Evolutionary conservation across 2,797 vertebrate genomes (phyloP).

Genomic region (Graptemys geographica): DNA sequence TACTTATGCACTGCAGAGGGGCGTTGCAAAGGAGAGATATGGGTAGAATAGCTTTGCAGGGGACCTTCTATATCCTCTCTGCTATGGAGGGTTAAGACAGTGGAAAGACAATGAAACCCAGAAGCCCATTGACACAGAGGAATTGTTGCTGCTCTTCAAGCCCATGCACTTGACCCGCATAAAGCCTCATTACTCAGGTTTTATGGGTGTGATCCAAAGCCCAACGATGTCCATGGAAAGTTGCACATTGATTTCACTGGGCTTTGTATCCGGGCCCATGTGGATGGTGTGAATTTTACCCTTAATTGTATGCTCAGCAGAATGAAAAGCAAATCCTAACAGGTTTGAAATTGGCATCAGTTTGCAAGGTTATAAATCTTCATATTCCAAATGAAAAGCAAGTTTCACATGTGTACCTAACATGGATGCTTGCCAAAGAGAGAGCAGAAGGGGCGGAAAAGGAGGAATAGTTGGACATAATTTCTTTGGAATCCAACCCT

Average conservation of each 20-base stretch:
- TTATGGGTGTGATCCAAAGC: slow-evolving; percentile 60
- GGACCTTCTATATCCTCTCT: slow-evolving; percentile 18
- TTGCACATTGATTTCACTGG: slow-evolving; percentile 17
- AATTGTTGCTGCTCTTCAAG: slow-evolving; percentile 36
- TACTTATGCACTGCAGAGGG: background rate
- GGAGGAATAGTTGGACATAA: background rate
- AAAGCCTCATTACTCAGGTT: slow-evolving; percentile 33
- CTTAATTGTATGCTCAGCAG: background rate
- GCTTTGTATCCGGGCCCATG: slow-evolving; percentile 21
- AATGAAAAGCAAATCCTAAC: background rate
- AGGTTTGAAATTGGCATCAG: background rate
- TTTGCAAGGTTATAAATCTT: slow-evolving; percentile 38
- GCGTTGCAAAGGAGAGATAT: background rate
- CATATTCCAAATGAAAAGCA: slow-evolving; percentile 25
- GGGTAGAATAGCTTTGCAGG: background rate
- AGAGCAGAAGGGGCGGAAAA: background rate
- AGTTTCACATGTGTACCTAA: background rate
- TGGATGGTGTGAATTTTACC: background rate
- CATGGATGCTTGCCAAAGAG: slow-evolving; percentile 14
- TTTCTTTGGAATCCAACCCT: background rate
- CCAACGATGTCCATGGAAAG: slow-evolving; percentile 60
- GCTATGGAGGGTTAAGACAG: background rate
- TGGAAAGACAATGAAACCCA: slow-evolving; percentile 41
- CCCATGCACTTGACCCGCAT: slow-evolving; percentile 49
- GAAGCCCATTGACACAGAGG: slow-evolving; percentile 41